Evolutionary conservation across 2,888 invertebrate genomes (phyloP).

Genomic region (Drosophila merina): DNA sequence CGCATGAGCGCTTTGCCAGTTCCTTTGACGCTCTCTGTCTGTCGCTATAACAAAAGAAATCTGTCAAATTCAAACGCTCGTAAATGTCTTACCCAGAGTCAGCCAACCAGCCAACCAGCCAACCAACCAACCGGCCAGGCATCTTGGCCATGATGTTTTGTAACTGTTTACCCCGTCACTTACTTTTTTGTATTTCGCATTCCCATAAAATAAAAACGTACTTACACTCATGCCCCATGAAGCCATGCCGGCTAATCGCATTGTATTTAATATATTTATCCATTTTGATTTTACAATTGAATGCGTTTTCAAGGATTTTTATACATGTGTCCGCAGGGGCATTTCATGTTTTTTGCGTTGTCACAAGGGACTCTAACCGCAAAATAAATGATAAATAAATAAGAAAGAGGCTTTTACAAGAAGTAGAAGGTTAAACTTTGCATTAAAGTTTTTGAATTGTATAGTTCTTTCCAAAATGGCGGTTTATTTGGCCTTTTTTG

Average conservation of each 20-base stretch:
- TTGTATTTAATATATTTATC: constrained; percentile 47
- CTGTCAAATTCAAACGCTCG: constrained; percentile 76
- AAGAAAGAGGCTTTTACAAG: neutral
- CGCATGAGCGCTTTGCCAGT: constrained; percentile 58
- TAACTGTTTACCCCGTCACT: constrained; percentile 48
- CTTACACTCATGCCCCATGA: neutral
- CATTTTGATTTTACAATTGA: constrained; percentile 62
- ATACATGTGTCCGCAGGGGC: neutral
- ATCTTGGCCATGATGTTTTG: constrained; percentile 44
- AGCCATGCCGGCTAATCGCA: constrained; percentile 62
- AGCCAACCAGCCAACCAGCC: neutral
- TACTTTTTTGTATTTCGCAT: neutral
- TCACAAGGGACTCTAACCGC: neutral
- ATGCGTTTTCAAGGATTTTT: constrained; percentile 40
- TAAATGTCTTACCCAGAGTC: constrained; percentile 67
- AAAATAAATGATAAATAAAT: neutral
- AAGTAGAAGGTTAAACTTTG: neutral
- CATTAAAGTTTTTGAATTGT: too few relatives aligned
- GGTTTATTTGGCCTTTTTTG: too few relatives aligned
- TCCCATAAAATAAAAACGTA: neutral
- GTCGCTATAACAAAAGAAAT: constrained; percentile 74
- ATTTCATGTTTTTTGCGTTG: neutral
- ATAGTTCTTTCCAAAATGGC: too few relatives aligned
- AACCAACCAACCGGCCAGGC: constrained; percentile 4
- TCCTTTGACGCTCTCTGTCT: constrained; percentile 55